These are phyloP conservation scores for Kradibia gibbosae DNA, from an alignment of 1,140 invertebrate species.

Conservation along the genomic window DNA sequence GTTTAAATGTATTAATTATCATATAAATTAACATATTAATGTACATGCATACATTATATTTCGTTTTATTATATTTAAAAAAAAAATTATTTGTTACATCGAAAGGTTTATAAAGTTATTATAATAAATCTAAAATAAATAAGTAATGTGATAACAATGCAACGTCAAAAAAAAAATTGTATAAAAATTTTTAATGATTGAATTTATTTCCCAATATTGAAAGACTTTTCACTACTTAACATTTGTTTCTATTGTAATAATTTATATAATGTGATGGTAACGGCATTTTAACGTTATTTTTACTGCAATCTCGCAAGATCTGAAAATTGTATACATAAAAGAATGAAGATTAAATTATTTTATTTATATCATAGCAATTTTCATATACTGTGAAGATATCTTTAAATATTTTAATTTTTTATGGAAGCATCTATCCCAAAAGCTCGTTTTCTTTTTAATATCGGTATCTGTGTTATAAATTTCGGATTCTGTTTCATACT, in stretches of 20 bases:
- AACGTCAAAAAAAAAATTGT: no score
- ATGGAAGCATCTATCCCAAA: conserved; percentile 13
- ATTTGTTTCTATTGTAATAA: conserved; percentile 50
- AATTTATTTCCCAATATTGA: conserved; percentile 26
- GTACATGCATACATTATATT: no score
- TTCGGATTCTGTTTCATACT: background rate
- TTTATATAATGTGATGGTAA: conserved; percentile 42
- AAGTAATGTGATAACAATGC: background rate
- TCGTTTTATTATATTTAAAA: no score
- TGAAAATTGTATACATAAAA: conserved; percentile 24
- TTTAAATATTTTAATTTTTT: conserved; percentile 16
- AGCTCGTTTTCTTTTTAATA: background rate
- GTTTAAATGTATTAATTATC: background rate
- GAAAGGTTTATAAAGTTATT: background rate
- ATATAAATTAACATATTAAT: no score
- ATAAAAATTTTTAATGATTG: conserved; percentile 12
- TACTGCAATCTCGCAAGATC: conserved; percentile 4
- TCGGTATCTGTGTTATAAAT: background rate
- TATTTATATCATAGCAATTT: conserved; percentile 16
- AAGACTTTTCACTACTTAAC: conserved; percentile 14
- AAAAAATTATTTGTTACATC: no score
- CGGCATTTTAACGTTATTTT: conserved; percentile 47
- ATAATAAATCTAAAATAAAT: background rate
- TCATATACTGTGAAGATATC: conserved; percentile 14
- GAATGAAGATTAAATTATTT: background rate